Base-by-base conservation (phyloP, 35 echinoderm and acorn worm species). In the Hemicentrotus pulcherrimus region DNA sequence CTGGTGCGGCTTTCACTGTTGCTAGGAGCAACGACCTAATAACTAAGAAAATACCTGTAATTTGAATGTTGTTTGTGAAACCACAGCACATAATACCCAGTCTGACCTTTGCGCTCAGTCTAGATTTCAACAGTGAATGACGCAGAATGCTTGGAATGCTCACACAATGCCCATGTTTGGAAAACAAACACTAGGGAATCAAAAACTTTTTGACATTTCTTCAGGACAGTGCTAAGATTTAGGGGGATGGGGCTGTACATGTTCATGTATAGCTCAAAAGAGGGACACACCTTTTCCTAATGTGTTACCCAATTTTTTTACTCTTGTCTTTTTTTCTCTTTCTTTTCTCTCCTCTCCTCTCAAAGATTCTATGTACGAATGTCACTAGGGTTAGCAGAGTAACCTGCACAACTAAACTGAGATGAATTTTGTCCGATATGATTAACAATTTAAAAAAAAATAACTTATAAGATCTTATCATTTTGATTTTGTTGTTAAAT, bases 131-230 rank as follows among this genome's bases (percentile, higher is more conserved):
- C 22, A 90, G 0, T 35, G 88, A 15, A 9, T 90, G 88, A 15
- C 88, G 4, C 18, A 47, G 88, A 90, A 90, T 90, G 88, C 46
- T 15, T 90, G 88, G 88, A 90, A 90, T 90, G 88, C 19, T 90
- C 32, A 90, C 46, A 90, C 32, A 90, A 90, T 90, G 46, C 32
- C 32, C 32, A 90, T 90, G 88, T 90, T 90, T 90, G 46, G 32
- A 90, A 15, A 90, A 90, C 88, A 90, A 47, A 90, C 88, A 90
- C 18, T 6, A 8, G 28, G 65, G 65, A n/a, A 78, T 6, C 19
- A 28, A 78, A n/a, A 78, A 78, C 19, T n/a, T 7, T 28, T 7
- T 78, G 19, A n/a, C 19, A 28, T 22, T 78, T 78, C 65, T 78
- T 78, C 65, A 78, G 65, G 19, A 22, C 65, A 78, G 65, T 78